phyloP scores from a whole-genome alignment of 53 echinoderm and acorn worm genomes.

The Temnopleurus reevesii region DNA sequence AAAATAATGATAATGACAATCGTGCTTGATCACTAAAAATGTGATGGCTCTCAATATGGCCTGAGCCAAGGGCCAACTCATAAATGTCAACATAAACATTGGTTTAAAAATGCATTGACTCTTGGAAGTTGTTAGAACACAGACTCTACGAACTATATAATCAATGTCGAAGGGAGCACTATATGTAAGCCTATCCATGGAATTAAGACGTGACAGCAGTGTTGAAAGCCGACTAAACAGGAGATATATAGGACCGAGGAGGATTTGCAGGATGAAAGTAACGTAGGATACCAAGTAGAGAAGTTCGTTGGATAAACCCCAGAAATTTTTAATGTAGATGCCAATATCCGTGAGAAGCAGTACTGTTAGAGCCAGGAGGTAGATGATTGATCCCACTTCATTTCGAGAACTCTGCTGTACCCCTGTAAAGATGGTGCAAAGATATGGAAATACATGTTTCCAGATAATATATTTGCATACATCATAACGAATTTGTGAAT shows the following conservation, averaged over 20 bases:
- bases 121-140: background rate
- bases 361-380: background rate
- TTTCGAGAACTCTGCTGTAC: background rate
- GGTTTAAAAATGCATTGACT: background rate
- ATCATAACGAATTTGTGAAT: no score
- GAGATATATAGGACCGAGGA: background rate
- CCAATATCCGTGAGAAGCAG: background rate
- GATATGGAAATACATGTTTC: no score
- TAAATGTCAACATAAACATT: background rate
- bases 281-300: constrained; percentile 22
- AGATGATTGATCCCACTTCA: background rate
- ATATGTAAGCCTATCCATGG: no score
- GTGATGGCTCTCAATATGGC: background rate
- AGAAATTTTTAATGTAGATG: background rate
- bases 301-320: background rate
- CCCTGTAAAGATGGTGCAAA: background rate
- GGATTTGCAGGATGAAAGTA: background rate
- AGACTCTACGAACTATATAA: background rate
- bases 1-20: background rate
- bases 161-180: background rate
- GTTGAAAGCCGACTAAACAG: background rate
- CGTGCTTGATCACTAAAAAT: background rate
- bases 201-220: background rate
- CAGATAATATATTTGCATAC: no score
- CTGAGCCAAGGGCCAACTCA: constrained; percentile 3